These are phyloP conservation scores for Patella caerulea DNA, from an alignment of 2,888 invertebrate species.

Conservation along the genomic window DNA sequence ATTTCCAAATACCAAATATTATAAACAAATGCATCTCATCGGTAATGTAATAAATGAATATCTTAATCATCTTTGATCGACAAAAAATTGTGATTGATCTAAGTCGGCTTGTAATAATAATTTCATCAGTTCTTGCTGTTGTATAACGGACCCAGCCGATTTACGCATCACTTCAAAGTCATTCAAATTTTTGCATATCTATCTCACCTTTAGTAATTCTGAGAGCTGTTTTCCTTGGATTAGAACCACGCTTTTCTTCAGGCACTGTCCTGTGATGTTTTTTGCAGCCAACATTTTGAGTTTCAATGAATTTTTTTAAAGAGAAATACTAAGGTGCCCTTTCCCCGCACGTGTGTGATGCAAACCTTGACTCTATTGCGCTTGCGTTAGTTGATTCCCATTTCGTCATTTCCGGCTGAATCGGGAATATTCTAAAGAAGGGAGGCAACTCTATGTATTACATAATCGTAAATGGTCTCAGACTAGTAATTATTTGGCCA, in stretches of 20 bases:
- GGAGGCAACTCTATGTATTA: background rate
- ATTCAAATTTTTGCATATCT: background rate
- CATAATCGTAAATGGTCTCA: no score
- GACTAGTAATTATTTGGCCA: no score
- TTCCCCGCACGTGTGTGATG: constrained; percentile 17
- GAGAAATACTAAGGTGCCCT: background rate
- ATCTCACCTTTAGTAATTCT: background rate
- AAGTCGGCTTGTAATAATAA: no score
- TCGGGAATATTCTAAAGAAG: background rate
- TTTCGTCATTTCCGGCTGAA: constrained; percentile 24
- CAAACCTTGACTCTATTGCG: constrained; percentile 25
- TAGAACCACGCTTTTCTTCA: background rate
- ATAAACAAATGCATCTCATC: no score
- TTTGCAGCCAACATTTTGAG: background rate
- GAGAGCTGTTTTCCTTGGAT: background rate
- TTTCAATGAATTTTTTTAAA: background rate
- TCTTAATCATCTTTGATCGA: no score
- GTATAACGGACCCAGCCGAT: background rate
- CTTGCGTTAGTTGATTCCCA: constrained; percentile 31
- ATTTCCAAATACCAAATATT: no score
- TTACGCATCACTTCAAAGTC: background rate
- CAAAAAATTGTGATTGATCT: no score
- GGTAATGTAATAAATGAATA: no score
- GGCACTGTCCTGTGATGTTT: background rate
- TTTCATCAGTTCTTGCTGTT: no score